A percentile compares a stretch with the other conserved stretches of the same genome.
phyloP scores from a whole-genome alignment of 2,113 vertebrate species.

The Xiphias gladius region DNA sequence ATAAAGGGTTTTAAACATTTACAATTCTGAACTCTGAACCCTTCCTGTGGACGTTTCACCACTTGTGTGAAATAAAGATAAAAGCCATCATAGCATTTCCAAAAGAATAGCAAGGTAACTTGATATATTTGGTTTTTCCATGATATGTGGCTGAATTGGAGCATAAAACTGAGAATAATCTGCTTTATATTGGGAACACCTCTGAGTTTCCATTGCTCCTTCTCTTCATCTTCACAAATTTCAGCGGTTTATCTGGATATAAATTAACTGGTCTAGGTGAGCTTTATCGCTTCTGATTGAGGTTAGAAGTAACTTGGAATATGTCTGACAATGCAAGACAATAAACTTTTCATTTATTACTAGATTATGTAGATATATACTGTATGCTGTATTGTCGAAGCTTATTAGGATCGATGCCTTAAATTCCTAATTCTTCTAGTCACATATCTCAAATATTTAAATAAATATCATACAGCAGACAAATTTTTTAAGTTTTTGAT shows the following conservation, averaged over 20 bases:
- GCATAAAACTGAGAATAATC: neutral
- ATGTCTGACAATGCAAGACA: too few species aligned
- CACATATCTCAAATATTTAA: neutral
- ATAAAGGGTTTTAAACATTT: conserved; percentile 14
- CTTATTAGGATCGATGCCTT: neutral
- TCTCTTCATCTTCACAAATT: neutral
- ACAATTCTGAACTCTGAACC: conserved; percentile 24
- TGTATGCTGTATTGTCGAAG: too few species aligned
- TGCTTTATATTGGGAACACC: neutral
- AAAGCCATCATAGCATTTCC: neutral
- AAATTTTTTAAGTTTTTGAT: too few species aligned
- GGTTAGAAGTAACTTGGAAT: too few species aligned
- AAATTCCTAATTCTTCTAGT: neutral
- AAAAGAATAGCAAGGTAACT: neutral
- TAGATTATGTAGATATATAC: too few species aligned
- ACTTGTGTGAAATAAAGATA: conserved; percentile 13
- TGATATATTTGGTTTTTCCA: neutral
- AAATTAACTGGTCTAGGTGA: too few species aligned
- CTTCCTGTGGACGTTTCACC: neutral
- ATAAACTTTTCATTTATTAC: too few species aligned
- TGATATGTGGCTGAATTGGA: neutral
- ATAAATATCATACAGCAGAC: neutral
- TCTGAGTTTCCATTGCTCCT: too few species aligned
- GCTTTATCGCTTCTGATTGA: neutral
- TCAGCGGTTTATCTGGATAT: too few species aligned